Base-by-base conservation (phyloP, 2,113 vertebrate species). In the Hemibagrus wyckioides region DNA sequence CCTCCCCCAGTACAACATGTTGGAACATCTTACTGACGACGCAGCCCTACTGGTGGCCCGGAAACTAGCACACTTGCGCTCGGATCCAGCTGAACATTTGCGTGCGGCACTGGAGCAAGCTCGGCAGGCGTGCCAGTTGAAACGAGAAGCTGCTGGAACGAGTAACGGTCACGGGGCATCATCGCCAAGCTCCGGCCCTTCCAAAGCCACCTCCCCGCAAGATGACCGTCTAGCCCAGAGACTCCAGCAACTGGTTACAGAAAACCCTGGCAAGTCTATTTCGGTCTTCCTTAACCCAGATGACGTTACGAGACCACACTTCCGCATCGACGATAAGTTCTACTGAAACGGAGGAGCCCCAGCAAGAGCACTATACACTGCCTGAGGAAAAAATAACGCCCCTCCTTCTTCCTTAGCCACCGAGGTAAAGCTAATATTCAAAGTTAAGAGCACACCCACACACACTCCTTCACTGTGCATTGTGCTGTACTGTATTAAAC, bases 231-330 rank as follows among this genome's bases (percentile, higher is more conserved):
- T 96, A 83, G 96, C 96, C 0, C 95, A 94, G 90, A 93, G 94
- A 15, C 94, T 96, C 7, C 96, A 96, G 92, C 96, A 96, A 92
- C 93, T 96, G 88, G 96, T 96, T n/a, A 96, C 95, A 0, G 96
- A 96, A 90, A 96, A 96, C 89, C 96, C 95, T 0, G 96, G 96
- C 69, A 96, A 96, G 87, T 96, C 95, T 83, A 96, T 96, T 89
- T 96, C 96, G 0, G 96, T 96, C 88, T 96, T 96, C 92, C 95
- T 96, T 57, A 96, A 96, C 91, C 96, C 96, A 0, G 96, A 96
- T 23, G 96, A 96, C 3, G 96, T 96, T 88, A 95, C 93, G 36
- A 88, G 95, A 86, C 96, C 96, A 0, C 96, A 96, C 90, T 96
- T 96, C 89, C 95, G 96, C 89, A 96, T 96, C 61, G 96, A 96